Conservation (phyloP, 2,113 vertebrate genomes). For the Empidonax traillii region DNA sequence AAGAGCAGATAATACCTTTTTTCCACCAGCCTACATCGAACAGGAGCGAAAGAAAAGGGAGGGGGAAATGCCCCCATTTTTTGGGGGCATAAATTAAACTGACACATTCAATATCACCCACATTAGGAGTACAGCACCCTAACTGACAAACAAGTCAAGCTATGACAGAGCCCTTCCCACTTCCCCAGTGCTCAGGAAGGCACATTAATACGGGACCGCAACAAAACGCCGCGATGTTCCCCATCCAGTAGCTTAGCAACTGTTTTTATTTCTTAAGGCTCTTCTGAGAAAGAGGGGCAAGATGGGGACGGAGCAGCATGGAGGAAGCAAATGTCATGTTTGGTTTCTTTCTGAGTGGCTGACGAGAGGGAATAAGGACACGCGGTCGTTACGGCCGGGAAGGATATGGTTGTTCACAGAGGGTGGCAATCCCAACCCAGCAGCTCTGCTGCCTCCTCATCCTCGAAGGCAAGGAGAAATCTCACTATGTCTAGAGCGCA, state of each 20-base stretch:
- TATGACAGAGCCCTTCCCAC: not conserved
- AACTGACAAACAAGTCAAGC: not conserved
- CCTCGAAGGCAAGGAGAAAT: not conserved
- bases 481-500: not conserved
- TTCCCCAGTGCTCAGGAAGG: not conserved
- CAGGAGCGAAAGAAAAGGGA: not conserved
- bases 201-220: not conserved
- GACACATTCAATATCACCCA: not conserved
- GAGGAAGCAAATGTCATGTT: constrained; percentile 38
- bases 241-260: constrained; percentile 67
- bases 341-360: not conserved
- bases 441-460: not conserved
- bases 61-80: not conserved
- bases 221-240: not conserved
- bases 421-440: not conserved
- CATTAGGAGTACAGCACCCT: not conserved
- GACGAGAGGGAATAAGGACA: not conserved
- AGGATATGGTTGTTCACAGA: not conserved
- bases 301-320: constrained; percentile 5
- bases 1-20: not conserved
- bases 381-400: not conserved
- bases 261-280: constrained; percentile 43
- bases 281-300: constrained; percentile 9
- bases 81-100: not conserved
- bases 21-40: not conserved